phyloP scores from a whole-genome alignment of 2,888 invertebrate genomes.

The Rotaria socialis region DNA sequence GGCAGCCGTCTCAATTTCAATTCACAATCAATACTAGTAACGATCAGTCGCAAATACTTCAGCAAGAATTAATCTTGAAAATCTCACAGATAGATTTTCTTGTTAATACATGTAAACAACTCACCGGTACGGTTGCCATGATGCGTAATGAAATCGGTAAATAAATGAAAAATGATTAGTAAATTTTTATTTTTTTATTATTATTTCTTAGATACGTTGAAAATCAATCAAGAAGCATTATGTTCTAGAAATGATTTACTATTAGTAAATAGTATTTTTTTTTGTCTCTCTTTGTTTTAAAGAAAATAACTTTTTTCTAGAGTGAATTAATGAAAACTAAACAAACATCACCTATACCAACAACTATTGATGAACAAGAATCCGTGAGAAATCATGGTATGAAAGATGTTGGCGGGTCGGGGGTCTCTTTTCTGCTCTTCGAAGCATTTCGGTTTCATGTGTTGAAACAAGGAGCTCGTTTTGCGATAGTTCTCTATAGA shows the following conservation, averaged over 20 bases:
- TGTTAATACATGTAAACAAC: background rate
- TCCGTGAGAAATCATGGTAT: background rate
- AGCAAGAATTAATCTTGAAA: background rate
- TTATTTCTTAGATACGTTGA: background rate
- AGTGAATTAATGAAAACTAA: conserved; percentile 19
- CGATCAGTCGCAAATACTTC: background rate
- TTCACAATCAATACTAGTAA: background rate
- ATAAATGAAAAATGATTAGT: background rate
- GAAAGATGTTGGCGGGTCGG: too few relatives aligned
- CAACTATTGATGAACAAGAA: conserved; percentile 15
- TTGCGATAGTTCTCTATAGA: too few relatives aligned
- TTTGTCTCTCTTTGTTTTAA: background rate
- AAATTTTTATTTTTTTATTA: background rate
- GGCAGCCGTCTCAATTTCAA: background rate
- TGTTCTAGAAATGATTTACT: background rate
- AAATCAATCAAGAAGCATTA: conserved; percentile 5
- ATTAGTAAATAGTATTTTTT: background rate
- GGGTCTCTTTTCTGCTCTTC: too few relatives aligned
- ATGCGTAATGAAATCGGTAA: background rate
- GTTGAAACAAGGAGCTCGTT: too few relatives aligned
- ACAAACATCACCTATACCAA: conserved; percentile 25
- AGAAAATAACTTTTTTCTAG: background rate
- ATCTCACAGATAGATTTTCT: background rate
- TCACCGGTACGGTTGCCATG: background rate
- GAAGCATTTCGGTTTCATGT: too few relatives aligned